A percentile compares a stretch with the other conserved stretches of the same genome.
phyloP scores from a whole-genome alignment of 2,888 invertebrate species.

The Trachelus troglodyta region DNA sequence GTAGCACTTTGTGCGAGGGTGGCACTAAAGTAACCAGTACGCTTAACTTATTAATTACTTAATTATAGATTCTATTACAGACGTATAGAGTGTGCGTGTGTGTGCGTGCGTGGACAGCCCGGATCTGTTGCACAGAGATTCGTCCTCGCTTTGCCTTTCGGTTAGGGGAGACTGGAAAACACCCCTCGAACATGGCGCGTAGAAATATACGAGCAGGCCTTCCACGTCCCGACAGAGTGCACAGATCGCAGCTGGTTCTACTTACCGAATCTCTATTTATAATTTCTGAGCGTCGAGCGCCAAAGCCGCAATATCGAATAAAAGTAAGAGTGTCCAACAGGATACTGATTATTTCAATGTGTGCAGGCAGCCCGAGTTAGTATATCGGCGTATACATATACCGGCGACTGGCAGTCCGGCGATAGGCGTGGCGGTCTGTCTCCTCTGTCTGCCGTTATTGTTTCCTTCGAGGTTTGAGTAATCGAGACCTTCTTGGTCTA shows the following conservation, averaged over 20 bases:
- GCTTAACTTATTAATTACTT: not conserved
- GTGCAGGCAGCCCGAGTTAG: no score
- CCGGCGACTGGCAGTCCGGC: no score
- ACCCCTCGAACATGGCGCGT: not conserved
- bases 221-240: conserved; percentile 4
- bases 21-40: not conserved
- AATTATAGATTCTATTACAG: not conserved
- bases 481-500: no score
- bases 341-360: no score
- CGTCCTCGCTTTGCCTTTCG: not conserved
- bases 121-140: not conserved
- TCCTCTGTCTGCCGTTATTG: no score
- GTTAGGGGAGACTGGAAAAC: not conserved
- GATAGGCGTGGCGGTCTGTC: no score
- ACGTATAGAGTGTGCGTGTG: not conserved
- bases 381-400: no score
- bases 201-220: not conserved
- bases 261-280: conserved; percentile 12
- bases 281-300: conserved; percentile 3
- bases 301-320: no score
- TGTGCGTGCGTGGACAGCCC: not conserved
- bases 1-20: no score
- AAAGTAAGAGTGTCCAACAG: no score
- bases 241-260: conserved; percentile 12
- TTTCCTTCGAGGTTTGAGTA: no score